Conservation (phyloP, 2,888 invertebrate species). For the Tetropium fuscum region DNA sequence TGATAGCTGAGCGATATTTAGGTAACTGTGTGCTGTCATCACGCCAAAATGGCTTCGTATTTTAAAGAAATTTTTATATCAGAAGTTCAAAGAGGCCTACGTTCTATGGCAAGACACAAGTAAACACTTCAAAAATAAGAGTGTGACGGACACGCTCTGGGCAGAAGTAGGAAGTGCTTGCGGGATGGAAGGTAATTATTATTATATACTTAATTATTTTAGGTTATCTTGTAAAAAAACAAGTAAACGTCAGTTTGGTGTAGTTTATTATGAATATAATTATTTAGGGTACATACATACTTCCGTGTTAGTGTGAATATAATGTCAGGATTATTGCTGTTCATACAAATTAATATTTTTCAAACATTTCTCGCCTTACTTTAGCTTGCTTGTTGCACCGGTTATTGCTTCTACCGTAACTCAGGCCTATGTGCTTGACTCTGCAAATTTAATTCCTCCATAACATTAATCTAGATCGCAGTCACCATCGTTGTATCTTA, state of each 20-base stretch:
- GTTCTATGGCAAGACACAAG: slow-evolving; percentile 17
- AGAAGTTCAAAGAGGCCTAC: no score
- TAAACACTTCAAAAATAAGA: slow-evolving; percentile 45
- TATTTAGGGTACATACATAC: slow-evolving; percentile 1
- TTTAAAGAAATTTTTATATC: background rate
- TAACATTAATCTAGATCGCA: slow-evolving; percentile 22
- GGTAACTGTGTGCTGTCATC: no score
- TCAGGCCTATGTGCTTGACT: slow-evolving; percentile 7
- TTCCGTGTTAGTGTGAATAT: slow-evolving; percentile 5
- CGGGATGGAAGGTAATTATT: slow-evolving; percentile 12
- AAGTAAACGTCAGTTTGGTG: slow-evolving; percentile 4
- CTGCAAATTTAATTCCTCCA: slow-evolving; percentile 20
- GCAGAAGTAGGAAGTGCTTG: slow-evolving; percentile 10
- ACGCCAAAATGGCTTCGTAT: background rate
- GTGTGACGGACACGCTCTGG: slow-evolving; percentile 40
- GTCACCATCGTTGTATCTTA: slow-evolving; percentile 24
- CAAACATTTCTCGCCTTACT: slow-evolving; percentile 22
- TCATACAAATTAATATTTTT: slow-evolving; percentile 23
- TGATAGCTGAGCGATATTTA: no score
- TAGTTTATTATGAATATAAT: background rate
- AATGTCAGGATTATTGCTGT: slow-evolving; percentile 18
- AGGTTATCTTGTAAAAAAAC: slow-evolving; percentile 4
- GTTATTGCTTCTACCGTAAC: slow-evolving; percentile 17
- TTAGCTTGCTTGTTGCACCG: slow-evolving; percentile 18
- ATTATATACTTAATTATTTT: slow-evolving; percentile 9